phyloP scores from a whole-genome alignment of 1,140 invertebrate species.

The Drosophila gunungcola region DNA sequence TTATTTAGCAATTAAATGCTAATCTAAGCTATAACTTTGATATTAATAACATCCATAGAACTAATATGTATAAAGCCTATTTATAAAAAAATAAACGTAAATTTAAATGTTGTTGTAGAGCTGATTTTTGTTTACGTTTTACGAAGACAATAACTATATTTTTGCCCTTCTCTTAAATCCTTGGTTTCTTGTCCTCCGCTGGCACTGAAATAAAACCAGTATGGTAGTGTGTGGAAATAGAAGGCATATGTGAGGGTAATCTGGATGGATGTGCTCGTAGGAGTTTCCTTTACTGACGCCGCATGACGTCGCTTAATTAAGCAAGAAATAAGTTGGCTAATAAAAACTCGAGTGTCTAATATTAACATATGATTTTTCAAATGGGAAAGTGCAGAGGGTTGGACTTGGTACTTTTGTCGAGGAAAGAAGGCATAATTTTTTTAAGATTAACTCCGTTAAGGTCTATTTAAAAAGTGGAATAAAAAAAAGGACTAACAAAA shows the following conservation, averaged over 20 bases:
- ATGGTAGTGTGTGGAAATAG: neutral
- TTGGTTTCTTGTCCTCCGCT: too few species aligned
- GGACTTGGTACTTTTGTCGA: too few species aligned
- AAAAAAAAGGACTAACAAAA: too few species aligned
- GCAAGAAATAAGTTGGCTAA: conserved; percentile 32
- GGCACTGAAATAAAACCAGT: conserved; percentile 33
- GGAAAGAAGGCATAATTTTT: too few species aligned
- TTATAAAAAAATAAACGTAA: too few species aligned
- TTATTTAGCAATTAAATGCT: too few species aligned
- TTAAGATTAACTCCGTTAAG: too few species aligned
- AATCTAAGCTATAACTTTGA: too few species aligned
- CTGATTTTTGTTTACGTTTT: neutral
- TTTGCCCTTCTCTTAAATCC: conserved; percentile 55
- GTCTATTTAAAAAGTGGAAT: too few species aligned
- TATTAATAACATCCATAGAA: too few species aligned
- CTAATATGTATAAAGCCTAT: too few species aligned
- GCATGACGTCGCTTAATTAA: conserved; percentile 70
- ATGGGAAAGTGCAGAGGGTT: neutral
- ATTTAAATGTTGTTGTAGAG: too few species aligned
- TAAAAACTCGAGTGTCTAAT: conserved; percentile 29
- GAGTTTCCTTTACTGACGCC: conserved; percentile 38
- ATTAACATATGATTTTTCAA: conserved; percentile 63
- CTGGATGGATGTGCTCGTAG: conserved; percentile 7
- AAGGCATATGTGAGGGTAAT: conserved; percentile 4
- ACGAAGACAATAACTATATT: conserved; percentile 22